Conservation (phyloP, 2,113 vertebrate species). For the Hyperopisus bebe region DNA sequence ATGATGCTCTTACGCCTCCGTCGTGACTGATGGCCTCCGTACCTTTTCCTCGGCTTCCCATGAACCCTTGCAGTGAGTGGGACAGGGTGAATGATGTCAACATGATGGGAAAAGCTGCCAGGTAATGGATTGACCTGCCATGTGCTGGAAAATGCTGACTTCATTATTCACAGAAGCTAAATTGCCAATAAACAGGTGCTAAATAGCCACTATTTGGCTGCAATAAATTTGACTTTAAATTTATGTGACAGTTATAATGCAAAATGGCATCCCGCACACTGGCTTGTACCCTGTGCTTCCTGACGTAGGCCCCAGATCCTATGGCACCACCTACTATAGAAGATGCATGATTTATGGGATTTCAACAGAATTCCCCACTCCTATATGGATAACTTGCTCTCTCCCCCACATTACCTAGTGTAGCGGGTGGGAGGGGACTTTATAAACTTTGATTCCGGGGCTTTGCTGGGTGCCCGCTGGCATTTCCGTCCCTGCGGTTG, state of each 20-base stretch:
- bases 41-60: neutral
- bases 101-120: neutral
- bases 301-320: neutral
- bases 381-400: neutral
- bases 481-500: neutral
- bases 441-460: neutral
- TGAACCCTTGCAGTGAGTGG: neutral
- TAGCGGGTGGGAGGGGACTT: neutral
- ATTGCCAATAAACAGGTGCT: neutral
- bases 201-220: neutral
- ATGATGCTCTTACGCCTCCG: neutral
- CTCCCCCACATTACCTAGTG: neutral
- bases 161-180: neutral
- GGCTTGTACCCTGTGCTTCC: neutral
- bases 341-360: neutral
- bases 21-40: neutral
- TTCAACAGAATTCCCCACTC: neutral
- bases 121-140: neutral
- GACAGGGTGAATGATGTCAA: neutral
- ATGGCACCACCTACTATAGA: neutral
- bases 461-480: neutral
- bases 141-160: neutral
- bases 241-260: neutral
- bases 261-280: neutral
- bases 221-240: neutral